Evolutionary conservation across 1,140 invertebrate species (phyloP), one percentile per base, ranked within the genome.

Genomic region (Melipona quadrifasciata): DNA sequence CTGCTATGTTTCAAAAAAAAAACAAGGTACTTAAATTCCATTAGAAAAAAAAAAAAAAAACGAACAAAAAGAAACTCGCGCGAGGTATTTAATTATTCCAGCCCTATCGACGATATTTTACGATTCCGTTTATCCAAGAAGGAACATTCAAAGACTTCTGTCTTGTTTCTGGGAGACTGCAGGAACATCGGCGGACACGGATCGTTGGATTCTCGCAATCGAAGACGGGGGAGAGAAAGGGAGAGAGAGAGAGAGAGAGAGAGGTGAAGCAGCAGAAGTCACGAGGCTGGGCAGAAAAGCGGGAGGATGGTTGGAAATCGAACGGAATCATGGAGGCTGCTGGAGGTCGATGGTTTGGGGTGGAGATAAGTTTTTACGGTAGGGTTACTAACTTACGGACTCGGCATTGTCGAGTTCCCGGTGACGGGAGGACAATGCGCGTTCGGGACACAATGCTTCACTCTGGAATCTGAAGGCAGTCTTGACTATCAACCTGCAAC

Each of bases 371-470:
- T 92, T 92, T 92, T 92, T 92, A 92, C 90, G 91, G 89, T 92
- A 92, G 91, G 92, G 91, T 92, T 92, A 92, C 91, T 91, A 92
- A 92, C 91, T 92, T 92, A 91, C 90, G 90, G 91, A 92, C 91
- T 92, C 91, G 91, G 92, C 90, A 92, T 92, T 92, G 92, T 92
- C 87, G 89, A 92, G 90, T 92, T 92, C 84, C 89, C 90, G 89
- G 87, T 92, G 92, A 92, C 91, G 91, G 82, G 92, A 92, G 91
- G 92, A 92, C 92, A 92, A 92, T 92, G 91, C 90, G 87, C 86
- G 87, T 91, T 92, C 91, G 90, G 91, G 89, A 90, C 92, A 92
- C 92, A 92, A 92, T 92, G 92, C 92, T 92, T 92, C 88, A 89
- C 91, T 90, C 89, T 89, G 91, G 89, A 92, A 91, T 92, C 90